Evolutionary conservation across 2,797 vertebrate genomes (phyloP).

Genomic region (Propithecus perrieri): DNA sequence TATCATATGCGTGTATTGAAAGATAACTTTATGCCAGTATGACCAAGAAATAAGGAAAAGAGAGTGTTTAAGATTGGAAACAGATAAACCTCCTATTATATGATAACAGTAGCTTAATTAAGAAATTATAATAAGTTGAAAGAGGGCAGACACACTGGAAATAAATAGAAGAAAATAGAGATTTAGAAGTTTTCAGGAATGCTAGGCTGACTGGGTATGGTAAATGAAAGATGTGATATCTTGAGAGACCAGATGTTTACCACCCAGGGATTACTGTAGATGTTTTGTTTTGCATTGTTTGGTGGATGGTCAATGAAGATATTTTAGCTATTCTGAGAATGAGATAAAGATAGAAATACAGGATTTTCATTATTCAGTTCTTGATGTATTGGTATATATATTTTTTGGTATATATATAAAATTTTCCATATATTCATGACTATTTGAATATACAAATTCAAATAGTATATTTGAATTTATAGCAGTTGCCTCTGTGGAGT

Average conservation of each 20-base stretch:
- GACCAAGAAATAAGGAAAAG: background rate
- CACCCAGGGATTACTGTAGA: background rate
- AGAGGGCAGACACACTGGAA: background rate
- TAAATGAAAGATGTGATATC: background rate
- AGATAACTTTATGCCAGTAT: background rate
- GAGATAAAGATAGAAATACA: background rate
- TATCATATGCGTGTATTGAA: background rate
- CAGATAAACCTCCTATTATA: background rate
- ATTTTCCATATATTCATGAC: background rate
- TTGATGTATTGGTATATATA: background rate
- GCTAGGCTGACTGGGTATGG: background rate
- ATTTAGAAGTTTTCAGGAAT: background rate
- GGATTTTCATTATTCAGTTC: background rate
- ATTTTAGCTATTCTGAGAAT: background rate
- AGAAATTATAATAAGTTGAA: background rate
- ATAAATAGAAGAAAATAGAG: background rate
- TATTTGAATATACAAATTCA: background rate
- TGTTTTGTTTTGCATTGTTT: background rate
- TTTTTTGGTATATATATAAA: background rate
- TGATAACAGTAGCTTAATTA: background rate
- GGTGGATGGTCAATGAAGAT: background rate
- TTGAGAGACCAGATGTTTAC: background rate
- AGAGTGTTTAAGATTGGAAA: background rate
- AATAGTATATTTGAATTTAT: no score
- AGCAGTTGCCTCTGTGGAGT: background rate